A percentile compares a stretch with the other conserved stretches of the same genome.
These are phyloP conservation scores for Drosophila leontia DNA, from an alignment of 1,140 invertebrate species.

Conservation along the genomic window DNA sequence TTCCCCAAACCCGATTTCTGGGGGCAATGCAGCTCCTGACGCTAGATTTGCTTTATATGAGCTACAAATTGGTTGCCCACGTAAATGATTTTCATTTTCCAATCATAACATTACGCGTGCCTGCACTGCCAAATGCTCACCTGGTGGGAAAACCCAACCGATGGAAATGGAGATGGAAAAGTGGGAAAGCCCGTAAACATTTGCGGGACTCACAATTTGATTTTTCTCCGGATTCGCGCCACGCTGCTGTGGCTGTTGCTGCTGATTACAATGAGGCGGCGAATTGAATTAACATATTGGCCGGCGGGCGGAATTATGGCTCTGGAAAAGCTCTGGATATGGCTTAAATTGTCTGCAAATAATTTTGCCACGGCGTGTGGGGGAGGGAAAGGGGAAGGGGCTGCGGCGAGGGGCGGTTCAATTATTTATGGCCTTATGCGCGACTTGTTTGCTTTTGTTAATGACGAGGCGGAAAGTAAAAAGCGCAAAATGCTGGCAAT, in stretches of 20 bases:
- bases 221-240: conserved; percentile 21
- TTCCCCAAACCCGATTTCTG: neutral
- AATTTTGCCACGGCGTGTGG: conserved; percentile 25
- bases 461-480: conserved; percentile 60
- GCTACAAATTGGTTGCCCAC: conserved; percentile 73
- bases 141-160: conserved; percentile 10
- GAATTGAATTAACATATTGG: conserved; percentile 81
- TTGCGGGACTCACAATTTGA: conserved; percentile 31
- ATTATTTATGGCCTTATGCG: conserved; percentile 72
- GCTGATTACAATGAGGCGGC: conserved; percentile 62
- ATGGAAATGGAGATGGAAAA: conserved; percentile 3
- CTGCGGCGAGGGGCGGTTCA: conserved; percentile 35
- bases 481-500: conserved; percentile 66
- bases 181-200: conserved; percentile 36
- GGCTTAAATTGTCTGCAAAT: conserved; percentile 68
- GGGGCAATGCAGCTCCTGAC: conserved; percentile 53
- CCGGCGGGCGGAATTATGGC: conserved; percentile 47
- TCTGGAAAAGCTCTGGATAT: conserved; percentile 20
- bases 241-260: conserved; percentile 14
- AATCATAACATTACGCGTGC: conserved; percentile 79
- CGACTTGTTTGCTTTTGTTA: conserved; percentile 74
- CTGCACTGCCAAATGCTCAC: conserved; percentile 68
- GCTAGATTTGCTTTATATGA: conserved; percentile 78
- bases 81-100: conserved; percentile 84
- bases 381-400: neutral